Conservation (phyloP, 1,140 invertebrate species). For the Orussus abietinus region DNA sequence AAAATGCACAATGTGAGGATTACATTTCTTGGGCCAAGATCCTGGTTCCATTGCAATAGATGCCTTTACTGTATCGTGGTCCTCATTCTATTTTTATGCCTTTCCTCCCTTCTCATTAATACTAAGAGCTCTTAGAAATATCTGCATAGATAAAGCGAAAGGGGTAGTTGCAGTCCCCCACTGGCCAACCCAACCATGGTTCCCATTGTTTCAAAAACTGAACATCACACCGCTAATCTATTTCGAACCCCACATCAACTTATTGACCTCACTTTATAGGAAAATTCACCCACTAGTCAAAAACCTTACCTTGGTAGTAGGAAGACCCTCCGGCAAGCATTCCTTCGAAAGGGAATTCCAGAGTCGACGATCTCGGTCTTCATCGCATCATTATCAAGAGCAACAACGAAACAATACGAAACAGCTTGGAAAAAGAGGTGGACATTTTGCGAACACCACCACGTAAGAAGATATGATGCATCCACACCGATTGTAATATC, state of each 20-base stretch:
- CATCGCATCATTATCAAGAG: constrained; percentile 1
- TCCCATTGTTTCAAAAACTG: constrained; percentile 2
- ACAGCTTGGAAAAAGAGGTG: constrained; percentile 17
- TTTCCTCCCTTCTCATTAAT: constrained; percentile 18
- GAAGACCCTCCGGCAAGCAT: constrained; percentile 12
- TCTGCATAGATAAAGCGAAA: constrained; percentile 8
- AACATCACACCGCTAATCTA: constrained; percentile 6
- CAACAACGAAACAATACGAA: constrained; percentile 17
- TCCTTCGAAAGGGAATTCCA: constrained; percentile 1
- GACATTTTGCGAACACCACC: constrained; percentile 6
- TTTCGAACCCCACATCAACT: constrained; percentile 12
- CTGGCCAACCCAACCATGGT: constrained; percentile 14
- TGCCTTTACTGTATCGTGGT: constrained; percentile 21
- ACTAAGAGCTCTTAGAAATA: constrained; percentile 11
- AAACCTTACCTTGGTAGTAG: constrained; percentile 24
- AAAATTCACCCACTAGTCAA: constrained; percentile 17
- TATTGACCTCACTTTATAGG: constrained; percentile 26
- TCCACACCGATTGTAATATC: not conserved
- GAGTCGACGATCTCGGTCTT: not conserved
- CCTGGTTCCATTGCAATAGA: constrained; percentile 18
- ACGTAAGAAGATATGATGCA: not conserved
- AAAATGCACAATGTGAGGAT: constrained; percentile 24
- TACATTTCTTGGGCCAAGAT: constrained; percentile 23
- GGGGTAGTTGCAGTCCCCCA: constrained; percentile 16
- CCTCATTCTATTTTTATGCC: constrained; percentile 11